A percentile compares a stretch with the other conserved stretches of the same genome.
Evolutionary conservation across 2,113 vertebrate species (phyloP).

Genomic region (Tragelaphus strepsiceros): DNA sequence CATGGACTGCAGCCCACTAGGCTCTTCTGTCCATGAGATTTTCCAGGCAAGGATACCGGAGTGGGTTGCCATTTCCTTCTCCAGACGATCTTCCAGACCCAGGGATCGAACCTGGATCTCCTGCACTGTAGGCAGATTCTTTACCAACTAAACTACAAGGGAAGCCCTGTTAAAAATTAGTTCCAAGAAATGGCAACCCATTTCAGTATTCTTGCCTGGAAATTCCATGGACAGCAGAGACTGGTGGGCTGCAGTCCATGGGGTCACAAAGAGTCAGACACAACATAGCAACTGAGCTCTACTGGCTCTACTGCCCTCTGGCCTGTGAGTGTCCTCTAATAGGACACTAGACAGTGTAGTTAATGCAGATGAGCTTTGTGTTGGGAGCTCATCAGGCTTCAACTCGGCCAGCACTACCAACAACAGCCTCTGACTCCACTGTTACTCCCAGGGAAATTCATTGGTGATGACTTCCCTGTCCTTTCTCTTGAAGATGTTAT

Average conservation of each 20-base stretch:
- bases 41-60: background rate
- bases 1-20: background rate
- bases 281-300: background rate
- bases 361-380: background rate
- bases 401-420: background rate
- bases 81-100: background rate
- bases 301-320: background rate
- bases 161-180: background rate
- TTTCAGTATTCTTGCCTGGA: background rate
- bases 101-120: background rate
- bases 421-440: background rate
- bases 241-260: background rate
- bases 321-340: background rate
- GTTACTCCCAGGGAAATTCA: background rate
- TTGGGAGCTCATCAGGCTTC: background rate
- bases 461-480: background rate
- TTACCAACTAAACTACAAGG: background rate
- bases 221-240: background rate
- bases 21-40: background rate
- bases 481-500: background rate
- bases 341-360: background rate
- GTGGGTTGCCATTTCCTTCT: background rate
- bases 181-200: background rate
- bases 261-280: background rate
- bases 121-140: background rate